phyloP scores from a whole-genome alignment of 2,888 invertebrate species.

The Sisyra nigra region DNA sequence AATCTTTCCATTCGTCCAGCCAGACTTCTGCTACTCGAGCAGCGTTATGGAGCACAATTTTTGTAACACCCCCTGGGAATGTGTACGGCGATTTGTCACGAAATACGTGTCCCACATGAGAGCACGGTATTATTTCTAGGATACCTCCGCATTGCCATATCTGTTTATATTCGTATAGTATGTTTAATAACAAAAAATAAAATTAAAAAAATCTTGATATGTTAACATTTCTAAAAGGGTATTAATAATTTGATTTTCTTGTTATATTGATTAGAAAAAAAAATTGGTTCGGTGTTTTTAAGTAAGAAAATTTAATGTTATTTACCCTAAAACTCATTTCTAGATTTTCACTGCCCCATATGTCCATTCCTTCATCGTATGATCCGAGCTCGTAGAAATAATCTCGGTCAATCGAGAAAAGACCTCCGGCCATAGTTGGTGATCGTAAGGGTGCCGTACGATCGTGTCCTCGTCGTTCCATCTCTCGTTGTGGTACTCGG shows the following conservation, averaged over 20 bases:
- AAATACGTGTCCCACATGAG: constrained; percentile 95
- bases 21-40: constrained; percentile 98
- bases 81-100: constrained; percentile 97
- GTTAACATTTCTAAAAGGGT: not conserved
- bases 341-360: constrained; percentile 95
- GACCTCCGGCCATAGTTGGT: constrained; percentile 96
- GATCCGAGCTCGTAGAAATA: constrained; percentile 97
- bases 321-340: constrained; percentile 90
- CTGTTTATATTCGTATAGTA: constrained; percentile 25
- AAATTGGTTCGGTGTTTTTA: not conserved
- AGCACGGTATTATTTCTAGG: constrained; percentile 90
- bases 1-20: constrained; percentile 99
- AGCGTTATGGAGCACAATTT: constrained; percentile 95
- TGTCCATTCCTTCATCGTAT: constrained; percentile 99
- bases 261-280: not conserved
- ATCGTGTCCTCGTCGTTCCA: constrained; percentile 84
- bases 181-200: not conserved
- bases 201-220: constrained; percentile 1
- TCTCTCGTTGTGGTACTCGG: constrained; percentile 92
- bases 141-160: constrained; percentile 96
- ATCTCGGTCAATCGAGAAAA: constrained; percentile 86
- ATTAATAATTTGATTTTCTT: not conserved
- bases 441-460: constrained; percentile 84
- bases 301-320: constrained; percentile 9
- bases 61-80: constrained; percentile 96